These are phyloP conservation scores for Helicoverpa assulta DNA, from an alignment of 2,888 invertebrate species.

Conservation along the genomic window DNA sequence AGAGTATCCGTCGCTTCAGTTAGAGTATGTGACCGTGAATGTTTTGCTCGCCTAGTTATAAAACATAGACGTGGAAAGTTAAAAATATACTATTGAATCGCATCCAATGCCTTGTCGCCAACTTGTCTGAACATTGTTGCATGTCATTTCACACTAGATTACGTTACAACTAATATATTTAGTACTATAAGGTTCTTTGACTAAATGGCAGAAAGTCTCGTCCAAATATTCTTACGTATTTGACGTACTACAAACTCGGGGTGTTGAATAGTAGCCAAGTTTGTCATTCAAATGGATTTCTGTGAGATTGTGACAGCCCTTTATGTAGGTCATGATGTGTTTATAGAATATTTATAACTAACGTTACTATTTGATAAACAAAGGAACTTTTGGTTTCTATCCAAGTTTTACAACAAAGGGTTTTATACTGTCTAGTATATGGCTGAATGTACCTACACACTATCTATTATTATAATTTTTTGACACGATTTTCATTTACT, in stretches of 20 bases:
- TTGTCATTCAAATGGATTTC: conserved; percentile 28
- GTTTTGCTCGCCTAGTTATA: conserved; percentile 1
- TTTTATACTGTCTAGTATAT: background rate
- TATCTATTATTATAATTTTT: too few relatives aligned
- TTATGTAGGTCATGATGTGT: conserved; percentile 48
- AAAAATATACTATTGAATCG: conserved; percentile 54
- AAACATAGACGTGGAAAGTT: conserved; percentile 21
- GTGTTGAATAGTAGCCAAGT: conserved; percentile 59
- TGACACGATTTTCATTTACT: too few relatives aligned
- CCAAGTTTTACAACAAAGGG: conserved; percentile 24
- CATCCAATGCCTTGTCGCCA: conserved; percentile 46
- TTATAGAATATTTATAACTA: conserved; percentile 6
- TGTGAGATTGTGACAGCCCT: conserved; percentile 44
- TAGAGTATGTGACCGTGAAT: conserved; percentile 7
- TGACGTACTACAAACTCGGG: conserved; percentile 26
- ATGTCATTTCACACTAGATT: conserved; percentile 13
- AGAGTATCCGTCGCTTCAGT: conserved; percentile 12
- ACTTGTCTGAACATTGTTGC: conserved; percentile 32
- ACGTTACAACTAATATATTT: conserved; percentile 13
- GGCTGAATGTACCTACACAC: background rate
- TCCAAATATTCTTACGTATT: conserved; percentile 9
- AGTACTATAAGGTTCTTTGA: background rate
- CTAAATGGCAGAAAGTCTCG: background rate
- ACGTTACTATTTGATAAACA: conserved; percentile 6
- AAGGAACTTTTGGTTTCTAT: conserved; percentile 26